A percentile compares a stretch with the other conserved stretches of the same genome.
phyloP scores from a whole-genome alignment of 2,797 vertebrate species.

The Silurus lanzhouensis region DNA sequence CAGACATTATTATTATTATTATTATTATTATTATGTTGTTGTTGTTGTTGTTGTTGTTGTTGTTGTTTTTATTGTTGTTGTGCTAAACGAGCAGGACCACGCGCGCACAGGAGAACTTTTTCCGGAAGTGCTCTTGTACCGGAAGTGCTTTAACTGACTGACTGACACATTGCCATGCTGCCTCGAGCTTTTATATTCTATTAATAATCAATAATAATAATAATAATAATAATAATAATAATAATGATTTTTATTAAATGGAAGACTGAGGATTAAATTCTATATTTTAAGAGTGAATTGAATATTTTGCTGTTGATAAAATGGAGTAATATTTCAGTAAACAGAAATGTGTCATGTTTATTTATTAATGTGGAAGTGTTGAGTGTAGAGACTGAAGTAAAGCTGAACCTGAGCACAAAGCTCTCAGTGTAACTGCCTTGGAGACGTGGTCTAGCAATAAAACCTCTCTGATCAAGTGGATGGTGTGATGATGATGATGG shows the following conservation, averaged over 20 bases:
- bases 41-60: constrained; percentile 56
- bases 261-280: constrained; percentile 61
- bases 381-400: constrained; percentile 43
- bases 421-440: constrained; percentile 86
- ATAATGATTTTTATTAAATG: constrained; percentile 67
- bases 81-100: constrained; percentile 74
- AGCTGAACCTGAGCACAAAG: constrained; percentile 65
- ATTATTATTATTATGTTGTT: constrained; percentile 64
- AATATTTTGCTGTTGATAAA: constrained; percentile 77
- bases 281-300: constrained; percentile 84
- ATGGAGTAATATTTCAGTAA: constrained; percentile 85
- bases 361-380: constrained; percentile 86
- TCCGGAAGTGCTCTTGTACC: constrained; percentile 67
- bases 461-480: constrained; percentile 74
- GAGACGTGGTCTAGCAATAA: constrained; percentile 76
- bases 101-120: constrained; percentile 14
- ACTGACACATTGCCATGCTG: constrained; percentile 83
- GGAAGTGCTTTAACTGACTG: constrained; percentile 73
- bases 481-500: not conserved
- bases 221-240: constrained; percentile 78
- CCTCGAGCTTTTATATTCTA: constrained; percentile 80
- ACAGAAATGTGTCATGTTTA: constrained; percentile 86
- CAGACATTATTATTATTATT: constrained; percentile 68
- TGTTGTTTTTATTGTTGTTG: constrained; percentile 65
- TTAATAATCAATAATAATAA: constrained; percentile 78